These are phyloP conservation scores for Odontamblyopus lacepedii DNA, from an alignment of 2,797 vertebrate species.

Conservation along the genomic window DNA sequence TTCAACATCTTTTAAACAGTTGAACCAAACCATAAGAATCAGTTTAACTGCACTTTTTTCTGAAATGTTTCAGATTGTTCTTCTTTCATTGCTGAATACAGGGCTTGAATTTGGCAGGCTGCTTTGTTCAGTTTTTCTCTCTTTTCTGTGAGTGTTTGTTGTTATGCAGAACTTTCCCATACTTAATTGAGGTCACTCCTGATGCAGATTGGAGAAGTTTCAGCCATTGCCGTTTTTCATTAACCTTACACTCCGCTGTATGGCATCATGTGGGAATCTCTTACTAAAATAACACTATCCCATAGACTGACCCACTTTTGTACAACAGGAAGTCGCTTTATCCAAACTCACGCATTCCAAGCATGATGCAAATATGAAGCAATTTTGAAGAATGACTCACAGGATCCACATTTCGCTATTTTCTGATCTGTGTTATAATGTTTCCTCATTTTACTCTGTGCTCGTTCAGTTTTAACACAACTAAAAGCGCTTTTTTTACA, in stretches of 20 bases:
- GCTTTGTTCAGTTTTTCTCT: neutral
- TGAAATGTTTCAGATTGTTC: neutral
- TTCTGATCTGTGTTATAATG: too few species aligned
- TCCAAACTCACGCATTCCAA: constrained; percentile 34
- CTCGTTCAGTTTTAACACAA: too few species aligned
- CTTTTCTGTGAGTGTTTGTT: neutral
- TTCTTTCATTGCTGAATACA: neutral
- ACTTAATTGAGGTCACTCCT: constrained; percentile 32
- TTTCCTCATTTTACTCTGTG: too few species aligned
- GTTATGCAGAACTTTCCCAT: constrained; percentile 1
- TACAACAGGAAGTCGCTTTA: constrained; percentile 44
- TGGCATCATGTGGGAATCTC: constrained; percentile 26
- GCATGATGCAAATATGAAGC: constrained; percentile 26
- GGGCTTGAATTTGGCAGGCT: neutral
- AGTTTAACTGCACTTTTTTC: neutral
- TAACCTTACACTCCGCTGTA: constrained; percentile 14
- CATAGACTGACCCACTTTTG: constrained; percentile 46
- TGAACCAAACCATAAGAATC: neutral
- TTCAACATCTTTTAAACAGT: neutral
- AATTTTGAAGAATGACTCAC: neutral
- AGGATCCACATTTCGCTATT: too few species aligned
- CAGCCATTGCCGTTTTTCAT: constrained; percentile 22
- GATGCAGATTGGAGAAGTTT: neutral
- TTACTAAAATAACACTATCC: constrained; percentile 19
- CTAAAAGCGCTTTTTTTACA: neutral